Percentiles rank a stretch among this genome's conserved stretches.
Evolutionary conservation across 2,113 vertebrate genomes (phyloP).

Genomic region (Oplegnathus fasciatus): DNA sequence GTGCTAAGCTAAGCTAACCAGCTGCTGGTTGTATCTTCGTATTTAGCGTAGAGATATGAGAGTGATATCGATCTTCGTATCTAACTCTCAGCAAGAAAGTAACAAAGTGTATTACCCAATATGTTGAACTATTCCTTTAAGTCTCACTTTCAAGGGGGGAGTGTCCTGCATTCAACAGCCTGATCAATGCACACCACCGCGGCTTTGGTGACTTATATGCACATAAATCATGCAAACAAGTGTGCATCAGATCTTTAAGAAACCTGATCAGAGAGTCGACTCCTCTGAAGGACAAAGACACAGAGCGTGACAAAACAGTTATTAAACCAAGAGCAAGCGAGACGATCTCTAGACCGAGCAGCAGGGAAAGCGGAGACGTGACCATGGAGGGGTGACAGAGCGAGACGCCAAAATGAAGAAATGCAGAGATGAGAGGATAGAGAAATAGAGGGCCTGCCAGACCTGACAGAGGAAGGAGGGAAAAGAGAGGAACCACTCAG

Average conservation of each 20-base stretch:
- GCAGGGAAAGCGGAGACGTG: constrained; percentile 65
- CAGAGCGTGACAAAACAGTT: constrained; percentile 76
- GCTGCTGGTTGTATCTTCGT: neutral
- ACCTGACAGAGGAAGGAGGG: constrained; percentile 43
- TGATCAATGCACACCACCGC: constrained; percentile 13
- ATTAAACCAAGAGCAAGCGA: constrained; percentile 72
- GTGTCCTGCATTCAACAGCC: constrained; percentile 10
- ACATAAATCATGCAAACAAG: constrained; percentile 67
- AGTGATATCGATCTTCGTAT: neutral
- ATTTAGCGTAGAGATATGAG: neutral
- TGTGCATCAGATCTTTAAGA: constrained; percentile 61
- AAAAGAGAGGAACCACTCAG: constrained; percentile 31
- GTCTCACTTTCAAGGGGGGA: constrained; percentile 16
- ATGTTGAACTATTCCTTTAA: neutral
- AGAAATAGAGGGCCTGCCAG: constrained; percentile 57
- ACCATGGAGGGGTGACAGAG: constrained; percentile 72
- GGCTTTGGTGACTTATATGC: constrained; percentile 20
- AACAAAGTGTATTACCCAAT: neutral
- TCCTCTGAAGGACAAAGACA: constrained; percentile 78
- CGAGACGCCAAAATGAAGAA: constrained; percentile 71
- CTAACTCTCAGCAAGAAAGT: neutral
- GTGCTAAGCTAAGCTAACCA: neutral
- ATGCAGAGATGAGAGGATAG: constrained; percentile 74
- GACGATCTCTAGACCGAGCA: constrained; percentile 69
- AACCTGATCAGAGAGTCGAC: constrained; percentile 65